Percentiles rank a stretch among this genome's conserved stretches.
phyloP scores from a whole-genome alignment of 2,113 vertebrate genomes.

The Trichechus manatus region DNA sequence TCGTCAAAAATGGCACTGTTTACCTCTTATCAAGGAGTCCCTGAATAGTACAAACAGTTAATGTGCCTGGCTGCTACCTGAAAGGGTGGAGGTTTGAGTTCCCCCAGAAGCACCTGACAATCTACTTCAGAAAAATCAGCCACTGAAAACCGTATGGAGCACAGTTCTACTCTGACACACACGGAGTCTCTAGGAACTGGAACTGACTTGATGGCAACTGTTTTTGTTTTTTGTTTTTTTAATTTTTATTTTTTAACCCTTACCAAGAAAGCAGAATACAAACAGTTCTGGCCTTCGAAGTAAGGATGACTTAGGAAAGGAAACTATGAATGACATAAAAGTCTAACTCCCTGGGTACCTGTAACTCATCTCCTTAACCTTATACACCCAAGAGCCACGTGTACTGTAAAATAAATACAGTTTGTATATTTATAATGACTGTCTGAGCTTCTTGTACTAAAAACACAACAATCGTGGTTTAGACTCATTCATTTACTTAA shows the following conservation, averaged over 20 bases:
- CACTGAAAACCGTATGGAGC: background rate
- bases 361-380: background rate
- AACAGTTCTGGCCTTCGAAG: constrained; percentile 39
- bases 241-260: background rate
- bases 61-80: background rate
- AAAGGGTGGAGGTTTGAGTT: background rate
- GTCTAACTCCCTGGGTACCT: background rate
- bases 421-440: background rate
- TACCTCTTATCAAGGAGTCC: background rate
- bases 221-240: background rate
- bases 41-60: background rate
- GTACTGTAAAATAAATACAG: background rate
- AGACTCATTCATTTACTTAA: background rate
- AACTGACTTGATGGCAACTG: no score
- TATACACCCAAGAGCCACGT: background rate
- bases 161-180: no score
- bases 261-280: constrained; percentile 8
- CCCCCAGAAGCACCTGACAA: background rate
- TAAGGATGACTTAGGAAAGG: background rate
- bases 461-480: background rate
- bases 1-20: background rate
- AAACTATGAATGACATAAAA: background rate
- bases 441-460: background rate
- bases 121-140: background rate
- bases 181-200: no score